Conservation (phyloP, 2,797 vertebrate genomes). For the Myoxocephalus aenaeus region DNA sequence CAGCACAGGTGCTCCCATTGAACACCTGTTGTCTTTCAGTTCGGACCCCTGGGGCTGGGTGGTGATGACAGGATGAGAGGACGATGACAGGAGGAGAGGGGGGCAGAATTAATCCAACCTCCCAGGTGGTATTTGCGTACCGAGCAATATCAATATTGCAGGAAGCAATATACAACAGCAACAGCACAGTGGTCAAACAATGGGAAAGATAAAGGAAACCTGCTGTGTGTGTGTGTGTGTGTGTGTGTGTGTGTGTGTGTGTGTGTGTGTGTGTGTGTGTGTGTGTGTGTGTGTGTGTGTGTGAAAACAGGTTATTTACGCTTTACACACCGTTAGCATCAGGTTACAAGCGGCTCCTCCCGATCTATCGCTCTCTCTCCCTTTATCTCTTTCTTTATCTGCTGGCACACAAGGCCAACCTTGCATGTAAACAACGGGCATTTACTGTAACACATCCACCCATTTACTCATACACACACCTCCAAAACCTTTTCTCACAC, state of each 20-base stretch:
- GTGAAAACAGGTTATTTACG: slow-evolving; percentile 23
- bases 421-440: slow-evolving; percentile 29
- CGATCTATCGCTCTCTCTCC: slow-evolving; percentile 20
- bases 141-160: slow-evolving; percentile 62
- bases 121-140: slow-evolving; percentile 60
- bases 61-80: slow-evolving; percentile 44
- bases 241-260: neutral
- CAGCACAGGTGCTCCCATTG: slow-evolving; percentile 58
- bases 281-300: slow-evolving; percentile 3
- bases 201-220: slow-evolving; percentile 22
- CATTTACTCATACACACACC: slow-evolving; percentile 37
- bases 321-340: slow-evolving; percentile 33
- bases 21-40: slow-evolving; percentile 72
- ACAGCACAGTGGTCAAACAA: slow-evolving; percentile 40
- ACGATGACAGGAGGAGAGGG: slow-evolving; percentile 27
- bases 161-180: slow-evolving; percentile 33
- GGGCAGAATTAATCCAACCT: slow-evolving; percentile 40
- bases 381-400: slow-evolving; percentile 53
- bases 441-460: slow-evolving; percentile 36
- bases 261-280: slow-evolving; percentile 11
- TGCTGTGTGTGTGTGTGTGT: slow-evolving; percentile 12
- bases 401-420: slow-evolving; percentile 49
- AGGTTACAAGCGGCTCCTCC: slow-evolving; percentile 33
- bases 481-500: neutral
- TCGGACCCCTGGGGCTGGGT: slow-evolving; percentile 60